Evolutionary conservation across 2,888 invertebrate species (phyloP).

Genomic region (Acanthosepion pharaonis): DNA sequence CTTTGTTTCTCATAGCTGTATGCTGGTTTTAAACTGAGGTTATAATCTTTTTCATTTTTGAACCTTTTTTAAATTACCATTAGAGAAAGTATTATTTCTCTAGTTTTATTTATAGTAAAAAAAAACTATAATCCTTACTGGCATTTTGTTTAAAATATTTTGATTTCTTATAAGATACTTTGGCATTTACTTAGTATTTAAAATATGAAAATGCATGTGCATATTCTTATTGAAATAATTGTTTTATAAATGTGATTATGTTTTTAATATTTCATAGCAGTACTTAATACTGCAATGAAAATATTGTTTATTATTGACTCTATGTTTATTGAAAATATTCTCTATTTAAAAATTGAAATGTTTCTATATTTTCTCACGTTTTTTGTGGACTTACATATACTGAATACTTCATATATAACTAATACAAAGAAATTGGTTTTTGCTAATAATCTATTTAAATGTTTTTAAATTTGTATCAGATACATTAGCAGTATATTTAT

Average conservation of each 20-base stretch:
- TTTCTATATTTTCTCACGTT: neutral
- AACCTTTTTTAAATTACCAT: neutral
- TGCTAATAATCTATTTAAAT: neutral
- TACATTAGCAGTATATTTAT: neutral
- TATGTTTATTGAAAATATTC: neutral
- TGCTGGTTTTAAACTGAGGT: neutral
- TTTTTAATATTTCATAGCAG: neutral
- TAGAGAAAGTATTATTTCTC: neutral
- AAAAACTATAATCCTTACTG: neutral
- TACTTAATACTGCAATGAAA: neutral
- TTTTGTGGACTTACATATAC: too few relatives aligned
- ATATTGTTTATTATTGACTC: neutral
- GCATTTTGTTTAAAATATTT: neutral
- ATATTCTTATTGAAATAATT: neutral
- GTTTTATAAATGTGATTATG: neutral
- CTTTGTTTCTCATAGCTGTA: neutral
- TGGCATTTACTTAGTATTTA: neutral
- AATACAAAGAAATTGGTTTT: neutral
- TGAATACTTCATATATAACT: too few relatives aligned
- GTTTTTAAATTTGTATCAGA: neutral
- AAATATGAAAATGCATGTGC: neutral
- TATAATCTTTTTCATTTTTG: neutral
- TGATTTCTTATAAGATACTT: neutral
- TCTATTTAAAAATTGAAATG: neutral
- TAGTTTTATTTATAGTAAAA: neutral